Base-by-base conservation (phyloP, 1,140 invertebrate genomes). In the Arion vulgaris region DNA sequence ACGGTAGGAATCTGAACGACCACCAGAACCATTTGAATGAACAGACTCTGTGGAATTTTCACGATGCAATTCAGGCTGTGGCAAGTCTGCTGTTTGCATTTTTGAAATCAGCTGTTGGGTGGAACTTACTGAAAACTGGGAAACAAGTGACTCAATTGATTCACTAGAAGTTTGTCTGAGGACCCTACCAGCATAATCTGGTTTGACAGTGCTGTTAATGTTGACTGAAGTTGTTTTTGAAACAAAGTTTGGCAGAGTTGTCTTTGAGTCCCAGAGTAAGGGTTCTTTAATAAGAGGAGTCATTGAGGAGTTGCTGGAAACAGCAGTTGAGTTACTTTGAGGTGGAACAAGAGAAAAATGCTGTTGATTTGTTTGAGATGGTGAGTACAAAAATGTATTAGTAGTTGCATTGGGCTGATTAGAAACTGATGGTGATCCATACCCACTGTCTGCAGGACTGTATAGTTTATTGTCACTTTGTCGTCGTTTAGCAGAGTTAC, bases 1-100 rank as follows among this genome's bases (percentile, higher is more conserved):
- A 71, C 89, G 86, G 72, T 90, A 90, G 0, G 89, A 90, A 79
- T 89, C 87, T 71, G 87, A 84, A 1, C 88, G 39, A n/a, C 45
- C 80, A 36, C 66, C 80, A 38, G 80, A 81, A 32, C 80, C 69
- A 38, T 36, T 81, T 28, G 80, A 81, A 17, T 81, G 41, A 38
- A 81, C 45, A n/a, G 80, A 81, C 38, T 81, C 80, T 74, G 26
- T 81, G 4, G 80, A 81, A 15, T 13, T 72, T 49, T 71, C 71
- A 1, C 39, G 28, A 28, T 49, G 69, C n/a, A 81, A 41, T 13
- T 38, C 28, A 39, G 80, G 80, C 49, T 74, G 80, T 45, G 80
- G 57, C 49, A 57, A 57, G 45, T 81, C 80, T 36, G 69, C 57
- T 39, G 73, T 81, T 13, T 11, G 13, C 0, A 38, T 45, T 49